These are phyloP conservation scores for Melanotaenia duboulayi DNA, from an alignment of 2,113 vertebrate species.

Conservation along the genomic window DNA sequence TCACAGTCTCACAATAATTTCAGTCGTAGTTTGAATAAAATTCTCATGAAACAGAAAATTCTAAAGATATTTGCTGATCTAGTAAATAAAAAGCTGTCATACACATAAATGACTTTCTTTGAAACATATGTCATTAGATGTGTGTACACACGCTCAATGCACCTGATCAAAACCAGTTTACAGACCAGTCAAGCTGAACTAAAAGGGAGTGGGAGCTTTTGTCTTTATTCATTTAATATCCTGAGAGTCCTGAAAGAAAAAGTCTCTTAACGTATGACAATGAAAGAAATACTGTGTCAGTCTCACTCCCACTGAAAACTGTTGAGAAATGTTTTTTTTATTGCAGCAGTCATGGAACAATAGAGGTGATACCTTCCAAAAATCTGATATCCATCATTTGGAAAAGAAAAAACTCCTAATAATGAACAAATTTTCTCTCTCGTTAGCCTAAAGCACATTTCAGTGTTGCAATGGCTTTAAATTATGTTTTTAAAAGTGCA, in stretches of 20 bases:
- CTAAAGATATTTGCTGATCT: too few species aligned
- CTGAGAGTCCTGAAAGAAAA: conserved; percentile 14
- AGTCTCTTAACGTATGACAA: conserved; percentile 12
- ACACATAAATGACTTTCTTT: too few species aligned
- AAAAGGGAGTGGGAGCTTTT: conserved; percentile 23
- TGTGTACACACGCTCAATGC: neutral
- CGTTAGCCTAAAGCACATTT: conserved; percentile 12
- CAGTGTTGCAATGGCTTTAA: neutral
- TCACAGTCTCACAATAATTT: too few species aligned
- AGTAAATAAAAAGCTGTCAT: too few species aligned
- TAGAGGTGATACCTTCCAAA: conserved; percentile 15
- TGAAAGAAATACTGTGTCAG: neutral
- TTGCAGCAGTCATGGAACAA: too few species aligned
- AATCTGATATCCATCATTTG: conserved; percentile 35
- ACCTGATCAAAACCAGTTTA: conserved; percentile 22
- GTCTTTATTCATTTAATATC: neutral
- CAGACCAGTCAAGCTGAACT: conserved; percentile 25
- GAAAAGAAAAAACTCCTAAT: conserved; percentile 41
- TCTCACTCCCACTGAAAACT: conserved; percentile 24
- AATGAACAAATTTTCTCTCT: neutral
- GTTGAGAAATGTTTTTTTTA: conserved; percentile 12
- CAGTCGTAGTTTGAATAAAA: too few species aligned
- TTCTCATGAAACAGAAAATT: too few species aligned
- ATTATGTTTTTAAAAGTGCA: neutral
- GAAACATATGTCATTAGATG: neutral